Conservation (phyloP, 2,113 vertebrate genomes). For the Oreochromis tanganicae region DNA sequence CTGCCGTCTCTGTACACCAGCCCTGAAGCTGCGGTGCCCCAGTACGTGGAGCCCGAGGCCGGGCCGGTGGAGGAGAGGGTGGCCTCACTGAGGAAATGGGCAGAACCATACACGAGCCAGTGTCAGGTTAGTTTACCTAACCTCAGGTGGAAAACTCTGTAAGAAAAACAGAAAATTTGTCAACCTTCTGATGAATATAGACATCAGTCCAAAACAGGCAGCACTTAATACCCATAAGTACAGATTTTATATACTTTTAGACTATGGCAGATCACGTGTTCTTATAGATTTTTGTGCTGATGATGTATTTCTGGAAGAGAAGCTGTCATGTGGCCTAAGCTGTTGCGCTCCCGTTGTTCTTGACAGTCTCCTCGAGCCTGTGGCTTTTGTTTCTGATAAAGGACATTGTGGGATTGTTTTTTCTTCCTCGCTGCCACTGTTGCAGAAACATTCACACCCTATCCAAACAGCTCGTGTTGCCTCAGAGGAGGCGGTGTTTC, state of each 20-base stretch:
- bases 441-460: accelerated
- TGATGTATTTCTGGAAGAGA: neutral
- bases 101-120: slow-evolving; percentile 77
- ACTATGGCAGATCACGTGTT: neutral
- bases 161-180: neutral
- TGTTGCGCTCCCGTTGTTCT: neutral
- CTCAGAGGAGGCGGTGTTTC: neutral
- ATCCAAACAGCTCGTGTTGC: neutral
- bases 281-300: neutral
- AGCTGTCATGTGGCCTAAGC: accelerated
- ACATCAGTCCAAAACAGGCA: neutral
- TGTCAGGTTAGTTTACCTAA: slow-evolving; percentile 75
- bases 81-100: slow-evolving; percentile 71
- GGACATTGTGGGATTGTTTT: neutral
- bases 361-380: accelerated
- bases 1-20: slow-evolving; percentile 84
- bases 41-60: slow-evolving; percentile 69
- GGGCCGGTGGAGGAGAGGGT: slow-evolving; percentile 79
- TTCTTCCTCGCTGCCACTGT: accelerated
- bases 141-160: neutral
- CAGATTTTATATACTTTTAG: neutral
- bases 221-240: accelerated
- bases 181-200: neutral
- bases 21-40: slow-evolving; percentile 68
- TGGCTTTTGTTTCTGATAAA: neutral